Evolutionary conservation across 2,888 invertebrate species (phyloP), one percentile per base, ranked within the genome.

Genomic region (Xestia c-nigrum): DNA sequence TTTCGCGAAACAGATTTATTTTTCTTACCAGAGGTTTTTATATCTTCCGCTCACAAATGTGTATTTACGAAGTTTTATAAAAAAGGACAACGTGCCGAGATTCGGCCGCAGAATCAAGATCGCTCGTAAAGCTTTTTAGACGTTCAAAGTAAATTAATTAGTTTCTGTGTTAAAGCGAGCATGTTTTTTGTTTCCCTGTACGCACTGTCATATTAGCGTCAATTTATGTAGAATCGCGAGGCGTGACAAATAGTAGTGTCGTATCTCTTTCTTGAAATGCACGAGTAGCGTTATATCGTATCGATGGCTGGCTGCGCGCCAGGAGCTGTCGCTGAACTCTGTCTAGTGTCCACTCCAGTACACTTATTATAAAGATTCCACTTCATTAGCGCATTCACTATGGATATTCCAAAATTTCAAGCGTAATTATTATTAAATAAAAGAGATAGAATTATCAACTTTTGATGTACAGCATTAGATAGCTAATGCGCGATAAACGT

Each of bases 301-400:
- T 86, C 85, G 82, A 91, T 91, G 86, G 87, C 90, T 94, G 94
- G 94, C 92, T 47, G 70, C 71, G 50, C 73, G 91, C 94, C 94
- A 94, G 92, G 85, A 87, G 80, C 78, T 81, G 75, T 87, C 83
- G 78, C 80, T 87, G 86, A 88, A 90, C 88, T 88, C 87, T 87
- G 87, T 86, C 85, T 84, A 78, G 85, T 85, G 87, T 89, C 89
- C 88, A 88, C 88, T 89, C 87, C 80, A 88, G 86, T 87, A 85
- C 74, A 84, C 84, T 87, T 85, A 85, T 84, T 87, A 86, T 75
- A 80, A 74, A 75, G 69, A 83, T 84, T 82, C 76, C 69, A 80
- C 75, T 85, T 85, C 84, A 84, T 84, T 86, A 80, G 75, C 76
- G 80, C 76, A 80, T 87, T 73, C 72, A 81, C 31, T 76, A 74